Evolutionary conservation across 2,888 invertebrate species (phyloP).

Genomic region (Lissonota sp.): DNA sequence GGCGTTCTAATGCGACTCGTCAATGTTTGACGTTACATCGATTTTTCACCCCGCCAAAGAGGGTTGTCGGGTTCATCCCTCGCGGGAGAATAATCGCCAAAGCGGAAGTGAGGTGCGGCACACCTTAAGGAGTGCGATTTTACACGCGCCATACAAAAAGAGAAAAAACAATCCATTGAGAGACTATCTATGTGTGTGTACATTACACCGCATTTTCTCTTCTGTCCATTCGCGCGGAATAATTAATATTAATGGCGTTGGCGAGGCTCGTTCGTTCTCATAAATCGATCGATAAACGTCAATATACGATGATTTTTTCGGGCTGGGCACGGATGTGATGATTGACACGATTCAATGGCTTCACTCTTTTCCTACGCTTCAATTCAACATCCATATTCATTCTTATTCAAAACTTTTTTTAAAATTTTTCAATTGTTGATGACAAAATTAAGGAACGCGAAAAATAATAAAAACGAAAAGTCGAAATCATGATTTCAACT

Average conservation of each 20-base stretch:
- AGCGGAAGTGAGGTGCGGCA: constrained; percentile 71
- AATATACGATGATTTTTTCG: constrained; percentile 45
- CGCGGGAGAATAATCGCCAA: constrained; percentile 67
- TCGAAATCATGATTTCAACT: too few relatives aligned
- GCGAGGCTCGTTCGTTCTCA: not conserved
- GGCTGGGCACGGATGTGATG: constrained; percentile 30
- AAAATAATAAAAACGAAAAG: too few relatives aligned
- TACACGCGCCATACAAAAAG: too few relatives aligned
- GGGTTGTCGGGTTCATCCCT: constrained; percentile 41
- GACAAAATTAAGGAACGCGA: too few relatives aligned
- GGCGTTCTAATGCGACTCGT: too few relatives aligned
- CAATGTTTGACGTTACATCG: too few relatives aligned
- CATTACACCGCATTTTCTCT: not conserved
- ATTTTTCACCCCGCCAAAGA: not conserved
- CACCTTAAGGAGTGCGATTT: constrained; percentile 65
- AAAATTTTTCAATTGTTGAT: too few relatives aligned
- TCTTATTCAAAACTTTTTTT: not conserved
- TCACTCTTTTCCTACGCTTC: constrained; percentile 29
- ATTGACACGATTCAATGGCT: constrained; percentile 56
- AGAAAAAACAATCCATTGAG: constrained; percentile 6
- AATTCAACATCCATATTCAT: constrained; percentile 39
- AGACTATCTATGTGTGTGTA: constrained; percentile 24
- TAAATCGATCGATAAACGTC: constrained; percentile 47
- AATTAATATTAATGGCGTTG: constrained; percentile 58
- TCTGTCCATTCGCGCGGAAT: constrained; percentile 2